Base-by-base conservation (phyloP, 2,113 vertebrate species). In the Aphyosemion australe region DNA sequence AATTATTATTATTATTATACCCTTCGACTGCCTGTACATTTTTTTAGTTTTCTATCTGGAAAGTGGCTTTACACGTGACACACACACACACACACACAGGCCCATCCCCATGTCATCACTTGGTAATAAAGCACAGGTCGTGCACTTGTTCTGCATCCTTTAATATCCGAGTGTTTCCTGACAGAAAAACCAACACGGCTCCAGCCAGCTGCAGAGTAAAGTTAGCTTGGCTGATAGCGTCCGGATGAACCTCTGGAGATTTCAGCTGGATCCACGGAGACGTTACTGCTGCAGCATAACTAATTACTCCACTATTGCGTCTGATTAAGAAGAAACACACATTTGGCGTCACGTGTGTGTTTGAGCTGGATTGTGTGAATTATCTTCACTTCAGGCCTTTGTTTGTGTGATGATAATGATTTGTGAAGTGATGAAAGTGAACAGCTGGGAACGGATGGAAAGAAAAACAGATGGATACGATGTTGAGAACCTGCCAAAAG, bases 61-160 rank as follows among this genome's bases (percentile, higher is more conserved):
- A 21, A 52, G 20, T 4, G 31, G 4, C 21, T 16, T 34, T 3
- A 52, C 21, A 6, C 16, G 31, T 52, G 15, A 16, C 21, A 32
- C 26, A n/a, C n/a, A n/a, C n/a, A n/a, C n/a, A n/a, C n/a, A n/a
- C n/a, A n/a, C 46, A 47, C 48, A 47, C 42, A 55, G 46, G 47
- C 51, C 16, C 5, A 43, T 58, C 58, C 26, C 6, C 14, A 32
- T 79, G 69, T 83, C 78, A 85, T 78, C 76, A 69, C 80, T 59
- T 76, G 31, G 20, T 78, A 67, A 86, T 88, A 58, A 76, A 14
- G 32, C 43, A 19, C 49, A 76, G 58, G 21, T 57, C 13, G 61
- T 76, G 56, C 64, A 69, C 77, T 68, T 69, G 58, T 46, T 73
- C 65, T 55, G 19, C 56, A 12, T 56, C 19, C 21, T 61, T 66